Evolutionary conservation across 2,113 vertebrate species (phyloP).

Genomic region (Rhagologus leucostigma): DNA sequence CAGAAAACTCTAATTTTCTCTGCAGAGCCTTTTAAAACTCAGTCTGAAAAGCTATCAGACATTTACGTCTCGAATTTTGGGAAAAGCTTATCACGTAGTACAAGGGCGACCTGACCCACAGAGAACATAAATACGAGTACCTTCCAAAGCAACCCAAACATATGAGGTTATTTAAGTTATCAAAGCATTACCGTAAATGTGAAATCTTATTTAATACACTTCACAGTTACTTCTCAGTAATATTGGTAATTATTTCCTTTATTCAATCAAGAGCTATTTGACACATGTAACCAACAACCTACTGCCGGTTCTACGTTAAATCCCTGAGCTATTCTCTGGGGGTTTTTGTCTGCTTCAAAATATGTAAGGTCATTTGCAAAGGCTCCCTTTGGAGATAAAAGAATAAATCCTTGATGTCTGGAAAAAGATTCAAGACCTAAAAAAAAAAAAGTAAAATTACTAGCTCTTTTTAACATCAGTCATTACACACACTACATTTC

Average conservation of each 20-base stretch:
- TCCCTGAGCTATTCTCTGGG: neutral
- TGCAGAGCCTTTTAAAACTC: neutral
- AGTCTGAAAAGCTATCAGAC: neutral
- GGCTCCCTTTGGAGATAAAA: conserved; percentile 20
- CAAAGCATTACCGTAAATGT: neutral
- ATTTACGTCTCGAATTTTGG: neutral
- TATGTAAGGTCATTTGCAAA: neutral
- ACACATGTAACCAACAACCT: neutral
- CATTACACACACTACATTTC: conserved; percentile 9
- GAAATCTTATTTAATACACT: neutral
- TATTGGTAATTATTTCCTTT: neutral
- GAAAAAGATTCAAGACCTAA: neutral
- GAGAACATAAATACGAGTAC: neutral
- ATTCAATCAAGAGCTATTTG: neutral
- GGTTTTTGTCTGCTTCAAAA: neutral
- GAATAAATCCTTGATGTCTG: conserved; percentile 32
- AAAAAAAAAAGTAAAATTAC: neutral
- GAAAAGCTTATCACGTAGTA: neutral
- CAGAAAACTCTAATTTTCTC: neutral
- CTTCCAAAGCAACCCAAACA: neutral
- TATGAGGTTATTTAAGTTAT: neutral
- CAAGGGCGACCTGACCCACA: neutral
- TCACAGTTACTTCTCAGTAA: neutral
- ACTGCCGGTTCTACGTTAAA: neutral
- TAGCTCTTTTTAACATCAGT: conserved; percentile 34